Percentiles rank a stretch among this genome's conserved stretches.
phyloP scores from a whole-genome alignment of 2,888 invertebrate species.

The Trisateles emortualis region DNA sequence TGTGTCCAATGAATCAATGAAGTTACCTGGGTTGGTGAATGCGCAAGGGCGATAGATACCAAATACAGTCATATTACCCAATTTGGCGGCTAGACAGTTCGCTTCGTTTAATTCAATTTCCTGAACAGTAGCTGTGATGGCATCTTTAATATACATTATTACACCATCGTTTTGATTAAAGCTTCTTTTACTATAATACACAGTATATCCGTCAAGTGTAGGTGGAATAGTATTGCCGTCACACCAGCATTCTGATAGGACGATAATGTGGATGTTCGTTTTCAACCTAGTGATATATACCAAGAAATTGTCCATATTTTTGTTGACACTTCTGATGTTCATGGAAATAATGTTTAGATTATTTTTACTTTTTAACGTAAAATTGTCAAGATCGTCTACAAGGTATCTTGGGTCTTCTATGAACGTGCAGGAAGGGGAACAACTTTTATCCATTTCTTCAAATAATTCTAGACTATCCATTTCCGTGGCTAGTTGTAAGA shows the following conservation, averaged over 20 bases:
- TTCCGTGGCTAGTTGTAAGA: not conserved
- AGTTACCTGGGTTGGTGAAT: not conserved
- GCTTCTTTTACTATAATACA: conserved; percentile 8
- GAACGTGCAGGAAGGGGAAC: conserved; percentile 6
- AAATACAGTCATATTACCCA: not conserved
- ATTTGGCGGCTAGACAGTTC: not conserved
- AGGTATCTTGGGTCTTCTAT: conserved; percentile 15
- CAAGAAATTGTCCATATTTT: conserved; percentile 16
- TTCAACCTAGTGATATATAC: conserved; percentile 18
- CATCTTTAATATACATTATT: too few relatives aligned
- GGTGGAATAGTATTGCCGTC: conserved; percentile 15
- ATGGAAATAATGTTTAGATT: conserved; percentile 15
- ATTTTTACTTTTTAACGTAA: not conserved
- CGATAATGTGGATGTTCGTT: conserved; percentile 10
- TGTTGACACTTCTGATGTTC: conserved; percentile 20
- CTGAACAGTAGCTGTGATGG: conserved; percentile 15
- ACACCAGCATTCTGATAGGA: conserved; percentile 20
- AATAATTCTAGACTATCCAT: not conserved
- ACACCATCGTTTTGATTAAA: too few relatives aligned
- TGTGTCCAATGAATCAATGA: not conserved
- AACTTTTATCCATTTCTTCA: not conserved
- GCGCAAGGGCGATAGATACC: not conserved
- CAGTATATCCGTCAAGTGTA: conserved; percentile 7
- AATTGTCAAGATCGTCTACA: conserved; percentile 1
- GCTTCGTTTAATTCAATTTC: conserved; percentile 21